Conservation (phyloP, 2,888 invertebrate genomes). For the Uloborus plumipes region DNA sequence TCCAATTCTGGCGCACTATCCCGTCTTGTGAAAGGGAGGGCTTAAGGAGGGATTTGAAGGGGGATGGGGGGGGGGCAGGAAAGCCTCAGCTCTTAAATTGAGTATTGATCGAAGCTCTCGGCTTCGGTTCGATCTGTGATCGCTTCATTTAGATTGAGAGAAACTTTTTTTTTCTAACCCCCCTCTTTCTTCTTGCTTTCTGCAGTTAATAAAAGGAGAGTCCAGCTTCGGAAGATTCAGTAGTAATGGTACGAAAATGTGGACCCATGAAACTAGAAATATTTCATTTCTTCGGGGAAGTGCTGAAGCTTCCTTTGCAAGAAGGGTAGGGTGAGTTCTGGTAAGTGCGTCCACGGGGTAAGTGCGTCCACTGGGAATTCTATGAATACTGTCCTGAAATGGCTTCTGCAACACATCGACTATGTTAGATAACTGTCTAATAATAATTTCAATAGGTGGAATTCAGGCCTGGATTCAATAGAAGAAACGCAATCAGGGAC, state of each 20-base stretch:
- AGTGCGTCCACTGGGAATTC: no score
- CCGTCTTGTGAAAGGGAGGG: neutral
- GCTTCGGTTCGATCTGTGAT: constrained; percentile 43
- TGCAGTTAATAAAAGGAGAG: constrained; percentile 42
- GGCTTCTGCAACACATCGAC: no score
- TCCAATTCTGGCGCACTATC: constrained; percentile 32
- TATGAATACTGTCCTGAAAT: no score
- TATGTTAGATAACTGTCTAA: no score
- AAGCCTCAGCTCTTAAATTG: constrained; percentile 53
- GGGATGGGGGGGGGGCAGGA: neutral
- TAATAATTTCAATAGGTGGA: no score
- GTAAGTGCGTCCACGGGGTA: no score
- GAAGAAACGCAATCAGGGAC: no score
- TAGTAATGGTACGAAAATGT: neutral
- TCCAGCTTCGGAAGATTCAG: constrained; percentile 2
- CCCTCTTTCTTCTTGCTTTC: constrained; percentile 19
- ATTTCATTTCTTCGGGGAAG: no score
- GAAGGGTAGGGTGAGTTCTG: no score
- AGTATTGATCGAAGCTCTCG: constrained; percentile 60
- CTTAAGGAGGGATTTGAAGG: constrained; percentile 3
- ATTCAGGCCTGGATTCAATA: no score
- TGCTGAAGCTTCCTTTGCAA: no score
- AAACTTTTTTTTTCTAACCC: constrained; percentile 28
- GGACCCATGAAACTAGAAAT: no score
- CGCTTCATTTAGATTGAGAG: constrained; percentile 65